phyloP scores from a whole-genome alignment of 2,888 invertebrate species.

The Deroplatys truncata region DNA sequence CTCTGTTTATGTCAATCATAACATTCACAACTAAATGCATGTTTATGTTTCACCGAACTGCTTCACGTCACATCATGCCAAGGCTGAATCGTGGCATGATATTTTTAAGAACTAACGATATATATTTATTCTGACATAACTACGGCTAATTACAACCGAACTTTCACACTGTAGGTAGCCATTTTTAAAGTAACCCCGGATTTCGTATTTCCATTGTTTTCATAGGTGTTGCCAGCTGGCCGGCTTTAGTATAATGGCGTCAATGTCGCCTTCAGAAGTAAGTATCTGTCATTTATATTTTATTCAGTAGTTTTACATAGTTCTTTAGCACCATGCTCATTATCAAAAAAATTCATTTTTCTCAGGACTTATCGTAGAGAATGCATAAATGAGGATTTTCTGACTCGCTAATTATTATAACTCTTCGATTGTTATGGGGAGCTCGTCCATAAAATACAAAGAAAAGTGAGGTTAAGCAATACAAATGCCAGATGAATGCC shows the following conservation, averaged over 20 bases:
- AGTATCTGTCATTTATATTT: conserved; percentile 38
- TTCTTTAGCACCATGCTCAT: not conserved
- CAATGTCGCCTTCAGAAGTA: conserved; percentile 72
- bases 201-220: conserved; percentile 5
- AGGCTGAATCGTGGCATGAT: not conserved
- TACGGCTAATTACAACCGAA: not conserved
- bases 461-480: not conserved
- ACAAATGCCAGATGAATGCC: not conserved
- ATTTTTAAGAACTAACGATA: not conserved
- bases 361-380: not conserved
- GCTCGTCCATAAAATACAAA: not conserved
- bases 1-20: not conserved
- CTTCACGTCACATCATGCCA: not conserved
- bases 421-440: not conserved
- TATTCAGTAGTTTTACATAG: not conserved
- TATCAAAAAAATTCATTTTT: not conserved
- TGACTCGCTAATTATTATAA: not conserved
- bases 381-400: not conserved
- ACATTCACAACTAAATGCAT: not conserved
- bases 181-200: not conserved
- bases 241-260: conserved; percentile 59
- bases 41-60: not conserved
- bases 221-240: conserved; percentile 16
- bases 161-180: not conserved
- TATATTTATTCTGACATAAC: not conserved